Base-by-base conservation (phyloP, 2,113 vertebrate genomes). In the Poeciliopsis prolifica region DNA sequence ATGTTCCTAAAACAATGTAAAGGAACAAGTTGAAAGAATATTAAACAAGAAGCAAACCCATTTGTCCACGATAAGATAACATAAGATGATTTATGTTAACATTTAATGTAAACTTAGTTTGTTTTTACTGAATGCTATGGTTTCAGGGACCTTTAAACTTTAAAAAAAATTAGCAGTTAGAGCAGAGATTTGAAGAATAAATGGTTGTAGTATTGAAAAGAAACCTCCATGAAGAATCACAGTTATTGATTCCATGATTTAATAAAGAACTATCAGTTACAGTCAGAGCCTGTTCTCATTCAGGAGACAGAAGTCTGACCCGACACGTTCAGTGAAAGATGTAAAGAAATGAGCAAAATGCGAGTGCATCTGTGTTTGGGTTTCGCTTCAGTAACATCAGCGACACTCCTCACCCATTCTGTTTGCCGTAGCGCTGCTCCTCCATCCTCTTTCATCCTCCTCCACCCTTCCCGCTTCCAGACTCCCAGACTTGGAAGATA, bases 241-340 rank as follows among this genome's bases (percentile, higher is more conserved):
- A 63, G 87, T 80, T 93, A 95, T 95, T 88, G 95, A 95, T 95
- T 92, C 92, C 76, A 92, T 95, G 91, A 92, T 96, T 95, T 95
- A 94, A 94, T 80, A 30, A 35, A 91, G 84, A 88, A 83, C 94
- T 91, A 89, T 95, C 94, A 94, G 92, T 92, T 91, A 88, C 93
- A 48, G 44, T 48, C 44, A 26, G 51, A 58, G 22, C 51, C 9
- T 7, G 8, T 24, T 58, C 24, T 24, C 22, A 58, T 58, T 58
- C 19, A 58, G 51, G 22, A 58, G 22, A 58, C 51, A n/a, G 17
- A 58, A n/a, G 15, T 58, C 51, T 64, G 19, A 35, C 31, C 31
- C 15, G 12, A 22, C 31, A 35, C 9, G 22, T 54, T 54, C 2
- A 24, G 15, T 54, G 22, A 54, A 58, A 24, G 22, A 24, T 35